Percentiles rank a stretch among this genome's conserved stretches.
Conservation (phyloP, 2,113 vertebrate genomes). For the Athene noctua region DNA sequence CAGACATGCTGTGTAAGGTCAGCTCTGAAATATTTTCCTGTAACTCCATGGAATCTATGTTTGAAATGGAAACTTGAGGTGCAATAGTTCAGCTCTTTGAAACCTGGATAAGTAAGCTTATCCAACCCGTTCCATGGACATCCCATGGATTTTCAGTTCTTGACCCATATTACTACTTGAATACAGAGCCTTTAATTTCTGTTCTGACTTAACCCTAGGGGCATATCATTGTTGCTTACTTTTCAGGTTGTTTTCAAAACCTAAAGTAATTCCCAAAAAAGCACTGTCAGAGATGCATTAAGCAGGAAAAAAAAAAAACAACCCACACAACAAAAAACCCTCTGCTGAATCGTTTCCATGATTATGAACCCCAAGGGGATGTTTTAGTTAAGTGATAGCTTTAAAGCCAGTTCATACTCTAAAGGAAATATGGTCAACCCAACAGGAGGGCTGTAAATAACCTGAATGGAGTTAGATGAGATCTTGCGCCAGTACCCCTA, state of each 20-base stretch:
- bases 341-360: neutral
- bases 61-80: slow-evolving; percentile 43
- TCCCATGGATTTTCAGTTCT: neutral
- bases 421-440: neutral
- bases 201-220: neutral
- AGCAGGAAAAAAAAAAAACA: neutral
- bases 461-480: neutral
- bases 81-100: slow-evolving; percentile 31
- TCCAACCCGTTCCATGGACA: neutral
- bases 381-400: neutral
- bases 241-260: slow-evolving; percentile 15
- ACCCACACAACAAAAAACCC: too few relatives aligned
- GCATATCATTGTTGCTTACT: neutral
- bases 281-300: neutral
- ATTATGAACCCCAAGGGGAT: neutral
- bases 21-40: neutral
- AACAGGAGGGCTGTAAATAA: neutral
- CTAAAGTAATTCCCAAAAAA: neutral
- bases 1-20: slow-evolving; percentile 20
- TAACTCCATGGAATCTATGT: neutral
- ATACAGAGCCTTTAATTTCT: slow-evolving; percentile 1
- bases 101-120: neutral
- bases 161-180: neutral
- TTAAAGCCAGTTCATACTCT: neutral
- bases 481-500: neutral